phyloP scores from a whole-genome alignment of 2,113 vertebrate genomes.

The Mirounga angustirostris region DNA sequence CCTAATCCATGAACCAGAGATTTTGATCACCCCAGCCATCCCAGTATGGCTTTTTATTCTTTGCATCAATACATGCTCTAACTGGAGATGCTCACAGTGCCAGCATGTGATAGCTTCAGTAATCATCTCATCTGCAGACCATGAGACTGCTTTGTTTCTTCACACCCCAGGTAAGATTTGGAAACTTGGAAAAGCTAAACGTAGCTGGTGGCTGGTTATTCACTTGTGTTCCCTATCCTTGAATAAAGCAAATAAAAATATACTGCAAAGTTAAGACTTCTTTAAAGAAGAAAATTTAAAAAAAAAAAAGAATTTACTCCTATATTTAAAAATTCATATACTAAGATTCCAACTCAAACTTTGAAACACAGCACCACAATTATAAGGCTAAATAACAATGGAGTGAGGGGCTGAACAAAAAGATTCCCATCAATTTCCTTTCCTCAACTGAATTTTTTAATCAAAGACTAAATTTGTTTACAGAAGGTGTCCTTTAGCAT shows the following conservation, averaged over 20 bases:
- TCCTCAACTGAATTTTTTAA: neutral
- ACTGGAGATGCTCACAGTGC: conserved; percentile 27
- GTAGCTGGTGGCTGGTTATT: conserved; percentile 43
- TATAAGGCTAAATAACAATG: neutral
- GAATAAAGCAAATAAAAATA: conserved; percentile 48
- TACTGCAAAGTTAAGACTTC: neutral
- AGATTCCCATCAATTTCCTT: neutral
- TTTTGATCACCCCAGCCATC: neutral
- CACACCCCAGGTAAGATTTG: conserved; percentile 32
- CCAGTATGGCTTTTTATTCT: neutral
- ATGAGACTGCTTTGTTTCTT: conserved; percentile 11
- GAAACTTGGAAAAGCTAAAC: conserved; percentile 24
- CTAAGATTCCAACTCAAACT: neutral
- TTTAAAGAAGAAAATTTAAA: neutral
- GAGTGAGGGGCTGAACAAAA: neutral
- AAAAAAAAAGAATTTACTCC: neutral
- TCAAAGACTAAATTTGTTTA: neutral
- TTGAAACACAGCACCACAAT: neutral
- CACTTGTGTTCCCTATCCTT: neutral
- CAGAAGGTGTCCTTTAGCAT: neutral
- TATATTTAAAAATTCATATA: neutral
- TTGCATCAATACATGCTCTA: conserved; percentile 74
- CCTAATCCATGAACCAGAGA: neutral
- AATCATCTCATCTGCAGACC: conserved; percentile 57
- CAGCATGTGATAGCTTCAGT: conserved; percentile 39